phyloP scores from a whole-genome alignment of 2,888 invertebrate species.

The Parnassius glacialis region DNA sequence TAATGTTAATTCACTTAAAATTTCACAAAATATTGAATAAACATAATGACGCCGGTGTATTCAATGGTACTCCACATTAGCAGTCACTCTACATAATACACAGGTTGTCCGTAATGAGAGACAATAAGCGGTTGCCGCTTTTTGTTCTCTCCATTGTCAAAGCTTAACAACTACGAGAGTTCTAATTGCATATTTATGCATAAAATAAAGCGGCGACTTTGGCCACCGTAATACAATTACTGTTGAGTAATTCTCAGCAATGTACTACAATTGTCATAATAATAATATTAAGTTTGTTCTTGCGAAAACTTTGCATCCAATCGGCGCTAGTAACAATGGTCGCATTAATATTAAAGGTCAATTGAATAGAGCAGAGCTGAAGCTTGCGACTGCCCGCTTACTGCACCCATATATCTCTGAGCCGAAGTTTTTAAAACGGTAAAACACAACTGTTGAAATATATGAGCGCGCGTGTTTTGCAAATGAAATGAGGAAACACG shows the following conservation, averaged over 20 bases:
- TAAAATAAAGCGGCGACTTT: conserved; percentile 65
- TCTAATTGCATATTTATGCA: conserved; percentile 69
- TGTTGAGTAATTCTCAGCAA: conserved; percentile 68
- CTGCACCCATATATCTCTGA: conserved; percentile 15
- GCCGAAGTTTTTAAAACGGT: conserved; percentile 12
- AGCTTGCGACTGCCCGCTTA: conserved; percentile 11
- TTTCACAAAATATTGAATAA: conserved; percentile 69
- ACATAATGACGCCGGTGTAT: conserved; percentile 57
- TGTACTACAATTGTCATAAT: conserved; percentile 41
- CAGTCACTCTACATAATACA: conserved; percentile 55
- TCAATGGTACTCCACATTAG: conserved; percentile 52
- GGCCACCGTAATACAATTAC: conserved; percentile 66
- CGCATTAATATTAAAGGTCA: conserved; percentile 56
- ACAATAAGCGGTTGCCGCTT: conserved; percentile 60
- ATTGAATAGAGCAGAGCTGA: conserved; percentile 42
- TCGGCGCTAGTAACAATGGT: conserved; percentile 55
- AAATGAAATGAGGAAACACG: conserved; percentile 36
- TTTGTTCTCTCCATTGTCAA: conserved; percentile 73
- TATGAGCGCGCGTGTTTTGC: conserved; percentile 13
- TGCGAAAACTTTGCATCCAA: conserved; percentile 62
- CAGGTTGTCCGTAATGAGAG: conserved; percentile 61
- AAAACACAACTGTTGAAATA: conserved; percentile 1
- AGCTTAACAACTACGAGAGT: conserved; percentile 60
- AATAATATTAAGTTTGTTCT: conserved; percentile 37
- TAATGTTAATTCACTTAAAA: conserved; percentile 43